A percentile compares a stretch with the other conserved stretches of the same genome.
Evolutionary conservation across 2,113 vertebrate genomes (phyloP).

Genomic region (Podocnemis expansa): DNA sequence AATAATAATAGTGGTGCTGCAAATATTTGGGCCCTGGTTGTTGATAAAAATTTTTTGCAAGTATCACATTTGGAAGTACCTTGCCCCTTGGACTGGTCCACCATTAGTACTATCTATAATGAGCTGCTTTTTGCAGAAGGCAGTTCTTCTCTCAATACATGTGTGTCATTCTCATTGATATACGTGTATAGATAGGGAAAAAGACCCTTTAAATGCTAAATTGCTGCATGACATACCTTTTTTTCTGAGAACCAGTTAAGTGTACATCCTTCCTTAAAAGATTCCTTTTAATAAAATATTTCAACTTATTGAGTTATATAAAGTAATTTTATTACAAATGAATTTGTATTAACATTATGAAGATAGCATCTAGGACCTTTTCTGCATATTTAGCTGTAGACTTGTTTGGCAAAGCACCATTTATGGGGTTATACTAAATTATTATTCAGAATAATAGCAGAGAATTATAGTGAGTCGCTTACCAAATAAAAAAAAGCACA

Average conservation of each 20-base stretch:
- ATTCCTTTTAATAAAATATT: not conserved
- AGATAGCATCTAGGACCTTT: not conserved
- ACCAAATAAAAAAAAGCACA: not conserved
- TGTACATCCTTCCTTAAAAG: not conserved
- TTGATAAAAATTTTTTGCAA: not conserved
- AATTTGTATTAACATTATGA: not conserved
- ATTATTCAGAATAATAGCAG: not conserved
- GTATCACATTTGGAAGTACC: not conserved
- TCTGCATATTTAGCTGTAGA: not conserved
- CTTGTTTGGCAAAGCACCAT: not conserved
- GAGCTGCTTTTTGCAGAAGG: not conserved
- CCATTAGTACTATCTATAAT: not conserved
- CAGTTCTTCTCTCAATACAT: not conserved
- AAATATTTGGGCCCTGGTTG: not conserved
- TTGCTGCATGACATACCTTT: not conserved
- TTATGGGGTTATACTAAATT: not conserved
- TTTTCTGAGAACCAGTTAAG: not conserved
- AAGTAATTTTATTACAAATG: not conserved
- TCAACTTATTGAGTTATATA: not conserved
- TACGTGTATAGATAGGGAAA: not conserved
- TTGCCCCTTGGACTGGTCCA: not conserved
- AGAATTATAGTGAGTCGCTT: not conserved
- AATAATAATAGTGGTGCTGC: not conserved
- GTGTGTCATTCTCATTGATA: not conserved
- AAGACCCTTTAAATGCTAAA: not conserved